phyloP scores from a whole-genome alignment of 2,888 invertebrate species.

The Andrena trimmerana region DNA sequence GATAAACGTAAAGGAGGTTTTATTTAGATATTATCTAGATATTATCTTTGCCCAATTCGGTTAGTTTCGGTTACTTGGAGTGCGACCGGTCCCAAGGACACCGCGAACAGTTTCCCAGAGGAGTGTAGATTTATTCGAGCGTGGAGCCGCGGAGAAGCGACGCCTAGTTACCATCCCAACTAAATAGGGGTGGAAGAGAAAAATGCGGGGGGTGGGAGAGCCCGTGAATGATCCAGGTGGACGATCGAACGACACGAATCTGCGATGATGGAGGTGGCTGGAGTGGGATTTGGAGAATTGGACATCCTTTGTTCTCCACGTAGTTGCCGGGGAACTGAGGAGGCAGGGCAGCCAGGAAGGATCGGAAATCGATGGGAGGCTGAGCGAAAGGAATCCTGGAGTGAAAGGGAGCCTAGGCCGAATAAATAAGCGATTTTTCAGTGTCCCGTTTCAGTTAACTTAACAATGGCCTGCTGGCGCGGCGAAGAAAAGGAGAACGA shows the following conservation, averaged over 20 bases:
- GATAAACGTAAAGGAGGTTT: too few relatives aligned
- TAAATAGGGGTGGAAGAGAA: neutral
- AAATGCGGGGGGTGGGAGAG: neutral
- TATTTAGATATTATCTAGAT: too few relatives aligned
- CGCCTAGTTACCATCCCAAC: neutral
- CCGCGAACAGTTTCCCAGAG: conserved; percentile 4
- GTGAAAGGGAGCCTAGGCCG: neutral
- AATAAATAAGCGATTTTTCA: conserved; percentile 3
- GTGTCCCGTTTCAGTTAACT: neutral
- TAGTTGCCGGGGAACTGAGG: neutral
- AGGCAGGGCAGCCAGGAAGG: neutral
- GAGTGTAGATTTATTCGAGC: conserved; percentile 9
- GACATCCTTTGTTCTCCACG: neutral
- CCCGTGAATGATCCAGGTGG: too few relatives aligned
- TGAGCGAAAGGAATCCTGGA: neutral
- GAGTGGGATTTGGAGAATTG: neutral
- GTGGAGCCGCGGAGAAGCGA: neutral
- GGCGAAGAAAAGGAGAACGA: neutral
- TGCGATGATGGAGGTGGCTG: neutral
- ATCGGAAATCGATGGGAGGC: conserved; percentile 16
- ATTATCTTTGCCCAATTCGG: too few relatives aligned
- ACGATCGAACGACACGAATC: too few relatives aligned
- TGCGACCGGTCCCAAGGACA: neutral
- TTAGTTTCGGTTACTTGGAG: too few relatives aligned
- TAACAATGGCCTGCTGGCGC: neutral